These are phyloP conservation scores for Fratercula arctica DNA, from an alignment of 2,797 vertebrate species.

Conservation along the genomic window DNA sequence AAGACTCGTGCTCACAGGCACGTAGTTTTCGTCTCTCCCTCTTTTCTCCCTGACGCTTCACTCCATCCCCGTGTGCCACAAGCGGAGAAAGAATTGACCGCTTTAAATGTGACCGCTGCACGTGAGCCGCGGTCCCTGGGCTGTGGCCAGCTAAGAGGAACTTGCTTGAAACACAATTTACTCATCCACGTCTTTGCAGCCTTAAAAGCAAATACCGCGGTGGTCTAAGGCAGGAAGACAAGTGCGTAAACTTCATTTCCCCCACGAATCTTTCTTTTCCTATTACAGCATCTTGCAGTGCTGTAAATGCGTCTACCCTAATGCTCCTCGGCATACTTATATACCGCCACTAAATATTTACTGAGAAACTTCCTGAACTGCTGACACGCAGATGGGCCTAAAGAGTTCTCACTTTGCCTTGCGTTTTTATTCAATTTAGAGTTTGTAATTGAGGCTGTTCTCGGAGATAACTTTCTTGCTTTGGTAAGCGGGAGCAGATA, in stretches of 20 bases:
- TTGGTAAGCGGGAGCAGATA: neutral
- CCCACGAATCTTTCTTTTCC: neutral
- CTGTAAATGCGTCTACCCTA: neutral
- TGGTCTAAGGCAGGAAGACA: neutral
- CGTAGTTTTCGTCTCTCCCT: neutral
- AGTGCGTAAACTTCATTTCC: neutral
- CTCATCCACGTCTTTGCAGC: neutral
- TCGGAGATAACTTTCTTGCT: neutral
- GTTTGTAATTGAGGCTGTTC: neutral
- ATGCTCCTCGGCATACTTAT: neutral
- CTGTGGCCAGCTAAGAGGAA: neutral
- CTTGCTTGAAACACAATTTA: constrained; percentile 1
- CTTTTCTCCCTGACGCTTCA: neutral
- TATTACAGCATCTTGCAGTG: neutral
- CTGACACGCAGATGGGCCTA: neutral
- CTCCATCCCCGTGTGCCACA: neutral
- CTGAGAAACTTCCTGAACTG: neutral
- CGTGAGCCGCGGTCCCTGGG: constrained; percentile 5
- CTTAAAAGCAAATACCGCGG: neutral
- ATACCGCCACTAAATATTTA: neutral
- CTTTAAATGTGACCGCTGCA: neutral
- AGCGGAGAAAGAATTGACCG: neutral
- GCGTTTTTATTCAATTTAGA: neutral
- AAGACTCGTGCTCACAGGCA: neutral
- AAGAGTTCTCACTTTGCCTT: neutral